Evolutionary conservation across 2,113 vertebrate species (phyloP).

Genomic region (Colossoma macropomum): DNA sequence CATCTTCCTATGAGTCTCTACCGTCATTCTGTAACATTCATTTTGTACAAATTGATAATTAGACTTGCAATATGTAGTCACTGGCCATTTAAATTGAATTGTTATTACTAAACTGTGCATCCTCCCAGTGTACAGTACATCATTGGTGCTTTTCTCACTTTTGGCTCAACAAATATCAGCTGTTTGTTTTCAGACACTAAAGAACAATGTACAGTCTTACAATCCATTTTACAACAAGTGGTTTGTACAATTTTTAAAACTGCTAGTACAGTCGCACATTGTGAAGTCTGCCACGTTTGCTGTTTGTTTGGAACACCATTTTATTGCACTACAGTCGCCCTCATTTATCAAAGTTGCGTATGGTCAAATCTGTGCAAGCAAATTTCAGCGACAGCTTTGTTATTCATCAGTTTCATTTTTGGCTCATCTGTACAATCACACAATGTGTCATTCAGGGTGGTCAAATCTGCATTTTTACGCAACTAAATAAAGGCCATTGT

Average conservation of each 20-base stretch:
- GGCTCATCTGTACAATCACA: no score
- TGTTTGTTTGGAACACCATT: background rate
- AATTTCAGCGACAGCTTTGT: no score
- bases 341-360: no score
- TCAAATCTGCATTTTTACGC: no score
- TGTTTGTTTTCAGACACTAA: background rate
- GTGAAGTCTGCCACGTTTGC: background rate
- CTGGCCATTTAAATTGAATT: background rate
- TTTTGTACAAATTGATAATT: background rate
- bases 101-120: background rate
- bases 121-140: background rate
- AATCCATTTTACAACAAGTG: background rate
- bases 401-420: no score
- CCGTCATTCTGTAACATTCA: background rate
- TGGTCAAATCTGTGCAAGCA: no score
- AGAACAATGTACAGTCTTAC: background rate
- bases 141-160: background rate
- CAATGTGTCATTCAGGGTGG: no score
- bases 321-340: background rate
- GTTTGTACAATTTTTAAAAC: conserved; percentile 1
- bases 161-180: background rate
- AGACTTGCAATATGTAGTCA: background rate
- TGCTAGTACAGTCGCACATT: background rate
- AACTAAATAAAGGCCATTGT: background rate
- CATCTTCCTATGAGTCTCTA: background rate